Base-by-base conservation (phyloP, 2,888 invertebrate genomes). In the Tiliacea aurago region DNA sequence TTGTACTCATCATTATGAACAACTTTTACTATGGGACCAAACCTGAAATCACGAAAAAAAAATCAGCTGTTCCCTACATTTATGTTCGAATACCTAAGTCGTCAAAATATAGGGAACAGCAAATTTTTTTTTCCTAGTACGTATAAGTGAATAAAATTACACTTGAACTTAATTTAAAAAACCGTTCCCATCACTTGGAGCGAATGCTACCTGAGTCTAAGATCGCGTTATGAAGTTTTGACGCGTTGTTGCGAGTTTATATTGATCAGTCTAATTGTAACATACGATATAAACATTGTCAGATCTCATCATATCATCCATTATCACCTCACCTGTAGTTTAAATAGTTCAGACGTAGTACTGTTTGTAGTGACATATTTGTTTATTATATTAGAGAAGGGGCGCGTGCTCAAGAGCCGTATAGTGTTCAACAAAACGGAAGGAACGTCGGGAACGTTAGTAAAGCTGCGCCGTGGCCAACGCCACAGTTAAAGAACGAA, bases 401-500 rank as follows among this genome's bases (percentile, higher is more conserved):
- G 41, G 76, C 80, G 67, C 88, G 90, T 66, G 84, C 85, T 85
- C 93, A 91, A 69, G 88, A 84, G 56, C 76, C 88, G 33, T 90
- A 93, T 80, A 89, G 86, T 65, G 84, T 86, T 63, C 89, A 87
- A 47, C 65, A 90, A 78, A 94, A 93, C 87, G 91, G 92, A 18
- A 93, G 90, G 0, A 51, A 58, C 70, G 70, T 45, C 86, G 91
- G 91, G 37, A 84, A 86, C 70, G 81, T 87, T 62, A 87, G 81
- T 70, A 89, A 86, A 76, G 88, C 89, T 65, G 91, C 92, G 28
- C 89, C 88, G 82, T 92, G 92, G 91, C 92, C 93, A 37, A 70
- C 80, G 61, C 73, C 90, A 70, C 85, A 82, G 70, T 68, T 78
- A 67, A 79, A 83, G 65, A 91, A 89, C 85, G 91, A 92, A 88